These are phyloP conservation scores for Malurus melanocephalus DNA, from an alignment of 2,113 vertebrate species.

Conservation along the genomic window DNA sequence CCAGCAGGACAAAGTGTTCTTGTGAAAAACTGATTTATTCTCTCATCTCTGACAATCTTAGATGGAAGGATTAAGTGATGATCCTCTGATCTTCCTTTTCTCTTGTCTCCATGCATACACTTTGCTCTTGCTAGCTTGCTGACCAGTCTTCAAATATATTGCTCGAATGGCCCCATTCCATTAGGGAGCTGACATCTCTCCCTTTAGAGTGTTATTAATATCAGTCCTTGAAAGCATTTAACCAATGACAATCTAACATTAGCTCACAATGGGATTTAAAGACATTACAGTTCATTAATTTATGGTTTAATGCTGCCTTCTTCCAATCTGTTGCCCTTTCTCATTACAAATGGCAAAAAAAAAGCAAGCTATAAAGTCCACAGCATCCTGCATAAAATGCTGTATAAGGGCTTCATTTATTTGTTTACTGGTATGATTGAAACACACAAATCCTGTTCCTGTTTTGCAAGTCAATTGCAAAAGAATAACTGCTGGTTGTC, in stretches of 20 bases:
- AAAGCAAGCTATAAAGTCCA: background rate
- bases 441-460: background rate
- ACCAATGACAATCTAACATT: constrained; percentile 57
- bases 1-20: constrained; percentile 39
- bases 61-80: constrained; percentile 32
- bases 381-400: background rate
- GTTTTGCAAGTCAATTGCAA: constrained; percentile 6
- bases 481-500: constrained; percentile 1
- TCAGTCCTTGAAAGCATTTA: constrained; percentile 60
- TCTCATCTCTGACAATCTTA: constrained; percentile 35
- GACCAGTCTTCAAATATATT: constrained; percentile 43
- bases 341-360: constrained; percentile 27
- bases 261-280: constrained; percentile 52
- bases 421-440: constrained; percentile 28
- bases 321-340: constrained; percentile 50
- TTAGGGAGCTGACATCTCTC: constrained; percentile 38
- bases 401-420: background rate
- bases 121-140: constrained; percentile 23
- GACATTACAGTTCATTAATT: constrained; percentile 47
- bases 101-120: background rate
- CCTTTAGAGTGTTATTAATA: constrained; percentile 52
- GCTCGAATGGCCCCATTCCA: constrained; percentile 36
- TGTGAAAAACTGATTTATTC: constrained; percentile 38
- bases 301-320: constrained; percentile 50
- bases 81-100: constrained; percentile 28